Percentiles rank a stretch among this genome's conserved stretches.
Conservation (phyloP, 37 sponge, comb jelly and placozoan genomes). For the Diacarnus erythraeanus region DNA sequence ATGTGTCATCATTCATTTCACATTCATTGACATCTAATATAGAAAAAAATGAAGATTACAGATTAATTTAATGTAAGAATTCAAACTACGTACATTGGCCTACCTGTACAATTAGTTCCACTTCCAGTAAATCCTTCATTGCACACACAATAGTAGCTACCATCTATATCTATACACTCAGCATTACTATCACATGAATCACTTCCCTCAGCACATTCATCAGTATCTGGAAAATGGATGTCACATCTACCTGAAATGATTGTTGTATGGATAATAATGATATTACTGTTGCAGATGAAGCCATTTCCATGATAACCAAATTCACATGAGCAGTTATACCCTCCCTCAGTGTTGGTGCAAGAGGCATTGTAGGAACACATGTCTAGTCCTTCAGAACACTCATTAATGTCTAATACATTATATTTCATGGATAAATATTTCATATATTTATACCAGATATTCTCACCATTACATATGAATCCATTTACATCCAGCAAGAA, state of each 20-base stretch:
- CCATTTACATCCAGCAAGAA: conserved; percentile 5
- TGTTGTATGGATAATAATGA: neutral
- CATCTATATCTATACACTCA: conserved; percentile 22
- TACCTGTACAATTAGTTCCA: conserved; percentile 27
- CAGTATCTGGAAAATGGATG: conserved; percentile 17
- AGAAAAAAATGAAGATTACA: too few relatives aligned
- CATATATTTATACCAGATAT: too few relatives aligned
- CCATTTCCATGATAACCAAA: conserved; percentile 40
- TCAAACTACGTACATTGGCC: neutral
- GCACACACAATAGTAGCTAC: conserved; percentile 40
- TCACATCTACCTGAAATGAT: too few relatives aligned
- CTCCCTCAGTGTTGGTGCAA: conserved; percentile 41
- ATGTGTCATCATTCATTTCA: neutral
- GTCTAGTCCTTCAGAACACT: conserved; percentile 13
- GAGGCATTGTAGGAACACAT: conserved; percentile 34
- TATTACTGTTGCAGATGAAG: neutral
- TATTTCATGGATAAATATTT: too few relatives aligned
- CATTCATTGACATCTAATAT: conserved; percentile 59
- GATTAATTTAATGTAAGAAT: too few relatives aligned
- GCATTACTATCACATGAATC: conserved; percentile 21
- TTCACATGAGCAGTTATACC: conserved; percentile 45
- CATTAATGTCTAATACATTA: conserved; percentile 51
- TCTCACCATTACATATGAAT: conserved; percentile 13
- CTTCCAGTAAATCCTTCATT: conserved; percentile 37
- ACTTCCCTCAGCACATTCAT: conserved; percentile 21